Base-by-base conservation (phyloP, 1,140 invertebrate species). In the Saccostrea cuccullata region DNA sequence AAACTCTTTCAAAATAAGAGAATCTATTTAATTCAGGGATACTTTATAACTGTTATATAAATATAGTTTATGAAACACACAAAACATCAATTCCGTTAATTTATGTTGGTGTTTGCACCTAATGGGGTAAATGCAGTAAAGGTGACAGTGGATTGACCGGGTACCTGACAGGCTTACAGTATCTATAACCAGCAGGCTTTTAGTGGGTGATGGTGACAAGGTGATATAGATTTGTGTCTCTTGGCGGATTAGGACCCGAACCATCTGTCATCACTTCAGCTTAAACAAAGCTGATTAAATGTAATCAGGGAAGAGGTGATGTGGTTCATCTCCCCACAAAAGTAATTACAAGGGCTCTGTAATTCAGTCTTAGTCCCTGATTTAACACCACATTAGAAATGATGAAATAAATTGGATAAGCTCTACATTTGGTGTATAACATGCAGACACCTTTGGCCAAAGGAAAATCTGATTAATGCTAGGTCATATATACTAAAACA, bases 221-320 rank as follows among this genome's bases (percentile, higher is more conserved):
- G 70, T 77, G 70, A 30, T 77, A 77, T 77, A 77, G 70, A 77
- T 77, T 77, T 77, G 70, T 77, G 70, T 77, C 70, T 36, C 26
- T 77, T 26, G 70, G 26, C 70, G 70, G 70, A 77, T 77, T 77
- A 77, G 26, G 70, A 36, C 70, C 70, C 26, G 30, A 26, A 77
- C 70, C 70, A 77, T 77, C 70, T 77, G 70, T 36, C 70, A 77
- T 77, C 70, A 77, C 70, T 36, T 26, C 30, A 77, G 70, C 70
- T 77, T 77, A 77, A 77, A 77, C 70, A 77, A 77, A 77, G 70
- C 70, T 30, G 70, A 77, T 77, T 77, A 77, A 77, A 77, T 77
- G 70, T 77, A 77, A 77, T 77, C 70, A 77, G 70, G 12, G 26
- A 11, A 12, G 30, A 77, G 70, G 70, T 77, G 26, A 77, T 77